Percentiles rank a stretch among this genome's conserved stretches.
Evolutionary conservation across 2,797 vertebrate species (phyloP).

Genomic region (Ibycter americanus): DNA sequence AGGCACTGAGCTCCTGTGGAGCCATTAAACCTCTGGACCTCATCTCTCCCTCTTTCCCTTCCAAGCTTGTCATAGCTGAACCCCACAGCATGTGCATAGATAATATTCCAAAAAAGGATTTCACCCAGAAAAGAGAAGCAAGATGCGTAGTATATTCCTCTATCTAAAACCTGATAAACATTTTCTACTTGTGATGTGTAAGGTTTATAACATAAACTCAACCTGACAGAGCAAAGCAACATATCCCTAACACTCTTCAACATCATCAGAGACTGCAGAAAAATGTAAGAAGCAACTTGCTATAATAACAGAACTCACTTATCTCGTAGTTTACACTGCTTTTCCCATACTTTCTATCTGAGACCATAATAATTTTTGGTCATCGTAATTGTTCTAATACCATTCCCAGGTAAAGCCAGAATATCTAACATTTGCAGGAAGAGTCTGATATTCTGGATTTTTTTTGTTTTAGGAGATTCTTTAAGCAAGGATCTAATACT

Average conservation of each 20-base stretch:
- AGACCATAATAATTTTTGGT: background rate
- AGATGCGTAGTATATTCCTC: background rate
- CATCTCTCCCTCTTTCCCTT: background rate
- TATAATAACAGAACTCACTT: background rate
- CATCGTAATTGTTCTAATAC: background rate
- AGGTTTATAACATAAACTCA: background rate
- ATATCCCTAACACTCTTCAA: background rate
- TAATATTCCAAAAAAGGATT: background rate
- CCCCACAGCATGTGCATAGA: background rate
- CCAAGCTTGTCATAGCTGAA: background rate
- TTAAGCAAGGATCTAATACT: background rate
- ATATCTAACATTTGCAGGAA: background rate
- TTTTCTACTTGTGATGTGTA: background rate
- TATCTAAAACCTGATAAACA: background rate
- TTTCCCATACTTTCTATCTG: background rate
- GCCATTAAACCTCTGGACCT: conserved; percentile 1
- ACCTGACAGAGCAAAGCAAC: background rate
- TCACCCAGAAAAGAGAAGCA: background rate
- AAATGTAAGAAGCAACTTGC: background rate
- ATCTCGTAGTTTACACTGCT: background rate
- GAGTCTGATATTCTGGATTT: background rate
- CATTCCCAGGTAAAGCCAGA: background rate
- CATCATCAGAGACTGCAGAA: background rate
- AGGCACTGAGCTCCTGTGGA: background rate
- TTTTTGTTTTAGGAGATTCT: background rate